Percentiles rank a stretch among this genome's conserved stretches.
Evolutionary conservation across 37 sponge, comb jelly and placozoan species (phyloP).

Genomic region (Hormiphora californensis): DNA sequence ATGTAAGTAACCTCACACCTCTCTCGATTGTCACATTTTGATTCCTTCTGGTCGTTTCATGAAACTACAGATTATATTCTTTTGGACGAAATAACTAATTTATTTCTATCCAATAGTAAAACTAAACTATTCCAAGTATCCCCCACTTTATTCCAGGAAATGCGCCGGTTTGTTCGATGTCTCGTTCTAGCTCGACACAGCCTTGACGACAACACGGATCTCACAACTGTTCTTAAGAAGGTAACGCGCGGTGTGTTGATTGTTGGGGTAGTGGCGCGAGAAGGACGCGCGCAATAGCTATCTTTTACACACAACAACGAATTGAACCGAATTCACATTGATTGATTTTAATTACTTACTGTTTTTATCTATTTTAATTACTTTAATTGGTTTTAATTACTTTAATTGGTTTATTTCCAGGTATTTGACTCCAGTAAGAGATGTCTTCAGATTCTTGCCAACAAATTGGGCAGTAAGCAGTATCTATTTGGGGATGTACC

Average conservation of each 20-base stretch:
- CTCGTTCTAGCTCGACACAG: conserved; percentile 23
- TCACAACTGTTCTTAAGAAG: not conserved
- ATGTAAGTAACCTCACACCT: not conserved
- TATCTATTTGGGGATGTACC: conserved; percentile 35
- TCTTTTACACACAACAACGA: no score
- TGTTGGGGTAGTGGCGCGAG: no score
- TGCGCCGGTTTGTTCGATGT: not conserved
- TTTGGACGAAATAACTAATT: not conserved
- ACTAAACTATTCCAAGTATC: no score
- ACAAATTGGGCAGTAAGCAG: conserved; percentile 13
- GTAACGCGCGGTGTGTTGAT: no score
- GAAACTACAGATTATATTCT: not conserved
- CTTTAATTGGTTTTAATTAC: no score
- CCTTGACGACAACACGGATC: conserved; percentile 20
- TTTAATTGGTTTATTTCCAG: no score
- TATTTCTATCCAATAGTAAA: no score
- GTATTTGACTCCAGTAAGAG: conserved; percentile 35
- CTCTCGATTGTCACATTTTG: not conserved
- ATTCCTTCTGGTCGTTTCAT: no score
- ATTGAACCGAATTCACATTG: no score
- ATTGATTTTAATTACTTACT: no score
- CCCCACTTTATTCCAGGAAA: conserved; percentile 26
- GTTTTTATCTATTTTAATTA: no score
- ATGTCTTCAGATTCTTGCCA: conserved; percentile 20
- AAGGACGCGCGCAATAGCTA: no score